A percentile compares a stretch with the other conserved stretches of the same genome.
These are phyloP conservation scores for Lonchura striata DNA, from an alignment of 2,113 vertebrate genomes.

Conservation along the genomic window DNA sequence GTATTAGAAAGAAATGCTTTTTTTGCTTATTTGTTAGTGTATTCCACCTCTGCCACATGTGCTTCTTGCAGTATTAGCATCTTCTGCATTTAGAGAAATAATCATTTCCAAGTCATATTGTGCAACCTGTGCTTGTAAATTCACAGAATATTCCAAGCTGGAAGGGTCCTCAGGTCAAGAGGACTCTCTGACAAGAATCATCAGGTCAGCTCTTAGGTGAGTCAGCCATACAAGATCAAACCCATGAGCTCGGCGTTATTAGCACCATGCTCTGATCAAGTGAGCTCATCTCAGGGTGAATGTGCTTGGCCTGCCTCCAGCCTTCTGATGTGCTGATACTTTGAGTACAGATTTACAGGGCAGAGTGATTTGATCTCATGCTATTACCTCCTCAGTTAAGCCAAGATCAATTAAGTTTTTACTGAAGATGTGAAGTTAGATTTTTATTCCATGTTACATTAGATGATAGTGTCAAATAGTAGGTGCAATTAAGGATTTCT, in stretches of 20 bases:
- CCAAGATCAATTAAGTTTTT: not conserved
- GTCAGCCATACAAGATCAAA: not conserved
- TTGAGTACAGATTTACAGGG: not conserved
- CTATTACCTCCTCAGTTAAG: not conserved
- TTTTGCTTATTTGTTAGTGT: constrained; percentile 38
- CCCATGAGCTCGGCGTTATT: accelerated
- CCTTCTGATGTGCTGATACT: not conserved
- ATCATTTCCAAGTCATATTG: not conserved
- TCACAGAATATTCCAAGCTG: not conserved
- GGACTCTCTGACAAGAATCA: not conserved
- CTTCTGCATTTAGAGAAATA: not conserved
- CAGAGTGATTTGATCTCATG: not conserved
- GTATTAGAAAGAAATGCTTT: constrained; percentile 56
- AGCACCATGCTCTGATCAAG: not conserved
- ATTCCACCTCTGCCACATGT: not conserved
- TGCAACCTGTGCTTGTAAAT: not conserved
- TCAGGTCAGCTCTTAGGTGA: not conserved
- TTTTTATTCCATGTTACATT: not conserved
- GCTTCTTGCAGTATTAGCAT: not conserved
- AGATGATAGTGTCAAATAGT: not conserved
- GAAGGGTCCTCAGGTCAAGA: not conserved
- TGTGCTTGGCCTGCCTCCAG: not conserved
- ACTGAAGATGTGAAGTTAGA: not conserved
- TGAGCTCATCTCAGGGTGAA: not conserved
- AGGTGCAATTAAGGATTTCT: not conserved